Conservation (phyloP, 2,888 invertebrate species). For the Campoletis raptor region DNA sequence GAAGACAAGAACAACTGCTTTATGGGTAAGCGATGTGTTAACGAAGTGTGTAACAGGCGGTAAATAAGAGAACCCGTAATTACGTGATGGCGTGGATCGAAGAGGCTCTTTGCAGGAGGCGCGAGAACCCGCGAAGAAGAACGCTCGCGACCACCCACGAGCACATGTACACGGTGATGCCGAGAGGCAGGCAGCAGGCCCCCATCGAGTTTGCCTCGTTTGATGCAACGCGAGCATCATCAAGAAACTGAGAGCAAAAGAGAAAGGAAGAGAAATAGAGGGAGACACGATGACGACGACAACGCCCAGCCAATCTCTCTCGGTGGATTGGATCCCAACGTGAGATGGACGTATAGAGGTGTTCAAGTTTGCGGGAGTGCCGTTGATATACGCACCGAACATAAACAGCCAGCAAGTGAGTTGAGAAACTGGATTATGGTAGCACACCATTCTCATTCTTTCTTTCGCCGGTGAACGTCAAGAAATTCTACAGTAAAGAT, state of each 20-base stretch:
- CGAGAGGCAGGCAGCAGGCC: slow-evolving; percentile 19
- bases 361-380: slow-evolving; percentile 54
- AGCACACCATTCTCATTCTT: slow-evolving; percentile 63
- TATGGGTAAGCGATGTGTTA: slow-evolving; percentile 82
- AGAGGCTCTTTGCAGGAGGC: slow-evolving; percentile 68
- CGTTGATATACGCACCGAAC: slow-evolving; percentile 42
- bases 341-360: slow-evolving; percentile 72
- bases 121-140: slow-evolving; percentile 59
- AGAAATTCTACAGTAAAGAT: slow-evolving; percentile 58
- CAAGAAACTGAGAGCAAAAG: slow-evolving; percentile 30
- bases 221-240: slow-evolving; percentile 56
- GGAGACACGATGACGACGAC: slow-evolving; percentile 55
- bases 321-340: slow-evolving; percentile 72
- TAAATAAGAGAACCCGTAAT: slow-evolving; percentile 84
- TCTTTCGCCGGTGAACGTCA: slow-evolving; percentile 67
- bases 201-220: slow-evolving; percentile 64
- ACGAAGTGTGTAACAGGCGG: slow-evolving; percentile 84
- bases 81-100: slow-evolving; percentile 79
- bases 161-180: slow-evolving; percentile 41
- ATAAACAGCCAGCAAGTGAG: slow-evolving; percentile 60
- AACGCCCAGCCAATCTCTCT: slow-evolving; percentile 70
- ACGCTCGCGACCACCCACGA: slow-evolving; percentile 79
- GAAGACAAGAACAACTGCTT: slow-evolving; percentile 73
- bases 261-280: slow-evolving; percentile 30
- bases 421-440: slow-evolving; percentile 72